These are phyloP conservation scores for Neocloeon triangulifer DNA, from an alignment of 1,140 invertebrate genomes.

Conservation along the genomic window DNA sequence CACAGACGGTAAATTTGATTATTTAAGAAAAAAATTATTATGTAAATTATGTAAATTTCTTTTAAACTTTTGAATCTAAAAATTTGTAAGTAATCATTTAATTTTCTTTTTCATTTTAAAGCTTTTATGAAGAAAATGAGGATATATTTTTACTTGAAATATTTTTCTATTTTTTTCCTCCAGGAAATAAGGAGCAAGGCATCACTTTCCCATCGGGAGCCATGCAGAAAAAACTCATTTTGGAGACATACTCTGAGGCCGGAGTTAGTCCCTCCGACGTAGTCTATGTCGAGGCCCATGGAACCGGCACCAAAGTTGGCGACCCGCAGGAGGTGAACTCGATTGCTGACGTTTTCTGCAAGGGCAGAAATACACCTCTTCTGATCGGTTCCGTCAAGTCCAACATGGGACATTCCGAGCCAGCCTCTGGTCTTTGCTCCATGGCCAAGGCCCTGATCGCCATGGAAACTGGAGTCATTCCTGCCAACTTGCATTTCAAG, in stretches of 20 bases:
- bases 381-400: slow-evolving; percentile 90
- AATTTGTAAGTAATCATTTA: too few species aligned
- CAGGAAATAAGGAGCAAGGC: slow-evolving; percentile 62
- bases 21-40: too few species aligned
- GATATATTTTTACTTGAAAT: too few species aligned
- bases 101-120: too few species aligned
- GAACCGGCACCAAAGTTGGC: slow-evolving; percentile 84
- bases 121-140: too few species aligned
- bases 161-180: too few species aligned
- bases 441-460: slow-evolving; percentile 77
- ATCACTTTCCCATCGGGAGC: slow-evolving; percentile 78
- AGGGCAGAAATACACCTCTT: slow-evolving; percentile 51
- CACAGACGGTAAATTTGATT: slow-evolving; percentile 65
- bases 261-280: slow-evolving; percentile 61
- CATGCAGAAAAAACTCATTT: slow-evolving; percentile 68
- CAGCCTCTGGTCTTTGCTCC: slow-evolving; percentile 75
- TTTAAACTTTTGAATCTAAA: too few species aligned
- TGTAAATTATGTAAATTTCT: too few species aligned
- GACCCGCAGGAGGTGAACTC: slow-evolving; percentile 93
- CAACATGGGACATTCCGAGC: slow-evolving; percentile 95
- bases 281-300: slow-evolving; percentile 82
- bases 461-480: slow-evolving; percentile 71
- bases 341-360: slow-evolving; percentile 79
- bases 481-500: slow-evolving; percentile 74
- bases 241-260: slow-evolving; percentile 62